A percentile compares a stretch with the other conserved stretches of the same genome.
phyloP scores from a whole-genome alignment of 1,140 invertebrate species.

The Nebria ingens region DNA sequence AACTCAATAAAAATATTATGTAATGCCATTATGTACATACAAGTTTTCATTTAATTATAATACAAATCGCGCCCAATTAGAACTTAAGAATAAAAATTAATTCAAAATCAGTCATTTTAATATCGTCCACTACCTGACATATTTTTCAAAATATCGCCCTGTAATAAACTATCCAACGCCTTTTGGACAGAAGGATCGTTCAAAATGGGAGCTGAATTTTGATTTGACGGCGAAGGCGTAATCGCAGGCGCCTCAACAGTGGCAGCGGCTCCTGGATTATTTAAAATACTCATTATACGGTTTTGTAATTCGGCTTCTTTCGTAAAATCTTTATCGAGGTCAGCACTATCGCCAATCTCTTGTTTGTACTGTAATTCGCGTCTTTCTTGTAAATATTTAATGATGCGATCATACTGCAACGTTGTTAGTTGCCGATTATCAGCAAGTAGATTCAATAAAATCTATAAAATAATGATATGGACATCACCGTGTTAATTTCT shows the following conservation, averaged over 20 bases:
- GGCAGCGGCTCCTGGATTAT: slow-evolving; percentile 32
- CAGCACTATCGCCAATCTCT: slow-evolving; percentile 51
- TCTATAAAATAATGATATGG: slow-evolving; percentile 29
- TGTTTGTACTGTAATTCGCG: slow-evolving; percentile 58
- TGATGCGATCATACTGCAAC: slow-evolving; percentile 68
- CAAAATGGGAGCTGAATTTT: slow-evolving; percentile 43
- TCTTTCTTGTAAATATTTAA: slow-evolving; percentile 68
- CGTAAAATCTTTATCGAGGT: slow-evolving; percentile 34
- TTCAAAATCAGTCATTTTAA: neutral
- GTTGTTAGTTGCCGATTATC: slow-evolving; percentile 70
- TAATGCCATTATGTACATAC: neutral
- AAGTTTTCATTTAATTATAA: neutral
- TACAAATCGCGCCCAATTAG: too few species aligned
- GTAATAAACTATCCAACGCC: slow-evolving; percentile 61
- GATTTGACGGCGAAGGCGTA: slow-evolving; percentile 30
- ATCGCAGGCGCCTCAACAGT: slow-evolving; percentile 11
- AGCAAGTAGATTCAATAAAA: slow-evolving; percentile 65
- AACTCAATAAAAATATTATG: too few species aligned
- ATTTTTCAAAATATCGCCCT: slow-evolving; percentile 49
- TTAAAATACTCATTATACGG: slow-evolving; percentile 74
- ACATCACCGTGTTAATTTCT: neutral
- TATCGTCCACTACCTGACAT: slow-evolving; percentile 21
- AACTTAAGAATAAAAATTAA: neutral
- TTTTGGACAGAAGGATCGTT: slow-evolving; percentile 64
- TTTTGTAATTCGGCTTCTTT: slow-evolving; percentile 68